Evolutionary conservation across 2,797 vertebrate species (phyloP), one percentile per base, ranked within the genome.

Genomic region (Acanthiza pusilla): DNA sequence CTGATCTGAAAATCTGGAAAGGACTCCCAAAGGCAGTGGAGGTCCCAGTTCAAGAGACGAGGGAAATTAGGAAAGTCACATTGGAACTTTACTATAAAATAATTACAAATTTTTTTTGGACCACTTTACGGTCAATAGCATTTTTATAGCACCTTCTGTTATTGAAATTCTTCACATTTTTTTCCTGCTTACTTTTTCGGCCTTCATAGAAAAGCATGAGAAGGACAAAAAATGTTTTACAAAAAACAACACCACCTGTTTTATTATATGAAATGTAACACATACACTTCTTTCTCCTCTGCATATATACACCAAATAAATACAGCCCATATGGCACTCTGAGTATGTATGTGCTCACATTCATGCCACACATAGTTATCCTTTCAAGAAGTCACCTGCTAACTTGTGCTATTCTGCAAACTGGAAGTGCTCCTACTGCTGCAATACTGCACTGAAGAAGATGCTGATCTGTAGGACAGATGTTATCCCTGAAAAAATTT

Each of bases 81-180:
- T 19, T 90, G 73, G 58, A 95, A 63, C 60, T 93, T 93, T n/a
- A 91, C 66, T 55, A 32, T 76, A 58, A 47, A 88, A 91, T 51
- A 75, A 91, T 84, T 84, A 84, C 18, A 65, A 20, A 2, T 58
- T 68, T 88, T 45, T 45, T 36, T 45, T 91, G 71, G 36, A 82
- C 40, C 55, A 67, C 36, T 86, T 96, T 78, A 84, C 82, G 74
- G 67, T 73, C 74, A 91, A 90, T 82, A 88, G 66, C 55, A 75
- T 81, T 95, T 96, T 94, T 91, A 94, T 85, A 88, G 80, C 93
- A 95, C 93, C 60, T 95, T 96, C 91, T 86, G 76, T 94, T 96
- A 96, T 96, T 96, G 94, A 95, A 96, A 96, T 96, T 95, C 96
- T 94, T 96, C 38, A 75, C 63, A 86, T 95, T 81, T 88, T 92